These are phyloP conservation scores for Xenopus laevis DNA, from an alignment of 2,113 vertebrate genomes.

Conservation along the genomic window DNA sequence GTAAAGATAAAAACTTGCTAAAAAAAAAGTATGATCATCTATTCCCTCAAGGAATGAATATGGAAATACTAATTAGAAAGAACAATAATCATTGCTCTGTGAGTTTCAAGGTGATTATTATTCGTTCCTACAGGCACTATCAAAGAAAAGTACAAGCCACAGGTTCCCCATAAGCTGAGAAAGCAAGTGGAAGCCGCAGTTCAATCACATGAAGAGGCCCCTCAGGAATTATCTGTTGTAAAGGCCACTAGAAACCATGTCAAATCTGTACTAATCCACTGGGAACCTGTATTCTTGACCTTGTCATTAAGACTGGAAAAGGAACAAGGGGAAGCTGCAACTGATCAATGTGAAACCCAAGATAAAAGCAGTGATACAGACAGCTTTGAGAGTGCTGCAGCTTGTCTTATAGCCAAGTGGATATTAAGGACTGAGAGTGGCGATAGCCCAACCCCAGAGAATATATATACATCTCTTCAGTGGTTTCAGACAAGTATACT, in stretches of 20 bases:
- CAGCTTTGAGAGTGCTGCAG: conserved; percentile 31
- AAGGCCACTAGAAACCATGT: conserved; percentile 64
- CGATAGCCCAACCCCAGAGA: conserved; percentile 41
- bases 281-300: conserved; percentile 59
- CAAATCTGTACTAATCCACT: conserved; percentile 68
- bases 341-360: not conserved
- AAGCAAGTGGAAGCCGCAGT: conserved; percentile 45
- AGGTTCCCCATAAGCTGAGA: conserved; percentile 33
- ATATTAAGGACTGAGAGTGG: conserved; percentile 63
- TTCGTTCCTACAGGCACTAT: conserved; percentile 58
- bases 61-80: too few relatives aligned
- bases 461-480: conserved; percentile 48
- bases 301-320: not conserved
- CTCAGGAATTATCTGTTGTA: conserved; percentile 44
- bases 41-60: too few relatives aligned
- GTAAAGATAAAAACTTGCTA: too few relatives aligned
- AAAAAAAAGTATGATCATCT: too few relatives aligned
- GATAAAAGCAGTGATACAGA: not conserved
- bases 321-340: not conserved
- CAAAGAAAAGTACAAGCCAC: conserved; percentile 64
- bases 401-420: conserved; percentile 66
- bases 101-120: too few relatives aligned
- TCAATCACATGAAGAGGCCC: conserved; percentile 36
- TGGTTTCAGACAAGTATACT: conserved; percentile 69
- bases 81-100: too few relatives aligned